These are phyloP conservation scores for Urocyon cinereoargenteus DNA, from an alignment of 2,797 vertebrate species.

Conservation along the genomic window DNA sequence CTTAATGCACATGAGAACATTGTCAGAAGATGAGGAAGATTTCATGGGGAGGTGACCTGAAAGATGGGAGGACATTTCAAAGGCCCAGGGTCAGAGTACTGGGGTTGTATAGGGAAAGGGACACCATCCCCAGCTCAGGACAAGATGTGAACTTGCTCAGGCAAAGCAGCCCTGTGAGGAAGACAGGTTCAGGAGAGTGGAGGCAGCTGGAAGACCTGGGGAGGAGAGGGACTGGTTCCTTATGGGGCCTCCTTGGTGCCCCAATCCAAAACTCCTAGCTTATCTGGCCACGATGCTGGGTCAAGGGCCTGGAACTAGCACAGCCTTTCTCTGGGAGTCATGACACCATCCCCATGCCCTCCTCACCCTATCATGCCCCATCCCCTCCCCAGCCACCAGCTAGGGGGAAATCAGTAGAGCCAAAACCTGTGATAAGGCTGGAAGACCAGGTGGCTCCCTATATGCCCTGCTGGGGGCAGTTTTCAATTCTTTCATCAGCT, in stretches of 20 bases:
- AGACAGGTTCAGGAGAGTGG: background rate
- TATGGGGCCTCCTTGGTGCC: background rate
- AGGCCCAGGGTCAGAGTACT: background rate
- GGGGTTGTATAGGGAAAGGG: background rate
- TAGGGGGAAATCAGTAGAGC: too few species aligned
- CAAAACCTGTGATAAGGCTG: background rate
- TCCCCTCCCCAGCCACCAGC: background rate
- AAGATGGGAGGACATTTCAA: background rate
- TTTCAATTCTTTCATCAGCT: background rate
- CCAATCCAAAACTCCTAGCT: background rate
- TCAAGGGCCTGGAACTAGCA: background rate
- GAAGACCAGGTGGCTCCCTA: background rate
- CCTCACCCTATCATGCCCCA: rapidly evolving
- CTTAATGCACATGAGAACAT: background rate
- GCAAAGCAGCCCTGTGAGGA: background rate
- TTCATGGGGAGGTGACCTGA: background rate
- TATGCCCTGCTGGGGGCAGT: background rate
- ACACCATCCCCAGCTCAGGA: background rate
- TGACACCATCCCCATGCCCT: background rate
- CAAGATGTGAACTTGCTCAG: background rate
- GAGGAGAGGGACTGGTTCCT: background rate
- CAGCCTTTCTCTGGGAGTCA: background rate
- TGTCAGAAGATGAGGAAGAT: background rate
- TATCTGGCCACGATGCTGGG: background rate
- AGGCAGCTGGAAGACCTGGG: background rate